Conservation (phyloP, 2,888 invertebrate species). For the Lasioglossum marginatum region DNA sequence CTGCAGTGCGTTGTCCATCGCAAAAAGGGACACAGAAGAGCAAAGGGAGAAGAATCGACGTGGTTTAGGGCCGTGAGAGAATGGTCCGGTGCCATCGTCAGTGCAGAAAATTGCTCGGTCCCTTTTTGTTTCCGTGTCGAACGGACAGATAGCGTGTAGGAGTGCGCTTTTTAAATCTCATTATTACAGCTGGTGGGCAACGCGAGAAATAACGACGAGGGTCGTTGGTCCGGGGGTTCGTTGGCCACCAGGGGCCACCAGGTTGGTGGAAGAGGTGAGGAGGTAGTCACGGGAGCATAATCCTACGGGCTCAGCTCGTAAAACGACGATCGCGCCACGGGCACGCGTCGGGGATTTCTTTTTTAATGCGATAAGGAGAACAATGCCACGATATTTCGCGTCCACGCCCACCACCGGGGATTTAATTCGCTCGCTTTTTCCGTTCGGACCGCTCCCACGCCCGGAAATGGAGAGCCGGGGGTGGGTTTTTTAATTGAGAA, state of each 20-base stretch:
- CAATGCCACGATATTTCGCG: slow-evolving; percentile 42
- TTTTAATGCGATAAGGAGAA: slow-evolving; percentile 64
- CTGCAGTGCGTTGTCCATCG: neutral
- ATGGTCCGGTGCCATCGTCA: slow-evolving; percentile 63
- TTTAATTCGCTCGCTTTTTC: slow-evolving; percentile 22
- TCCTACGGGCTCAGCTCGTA: slow-evolving; percentile 71
- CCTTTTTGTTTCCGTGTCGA: slow-evolving; percentile 61
- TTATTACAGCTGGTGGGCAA: slow-evolving; percentile 75
- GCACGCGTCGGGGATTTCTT: slow-evolving; percentile 49
- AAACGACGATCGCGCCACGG: slow-evolving; percentile 65
- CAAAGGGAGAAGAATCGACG: neutral
- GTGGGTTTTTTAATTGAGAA: slow-evolving; percentile 16
- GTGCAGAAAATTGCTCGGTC: slow-evolving; percentile 74
- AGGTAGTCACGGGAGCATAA: slow-evolving; percentile 65
- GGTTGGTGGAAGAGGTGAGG: neutral
- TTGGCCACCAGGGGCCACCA: neutral
- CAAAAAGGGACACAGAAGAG: neutral
- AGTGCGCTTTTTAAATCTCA: slow-evolving; percentile 78
- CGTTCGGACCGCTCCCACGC: neutral
- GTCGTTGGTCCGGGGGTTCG: slow-evolving; percentile 34
- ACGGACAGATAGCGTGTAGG: slow-evolving; percentile 62
- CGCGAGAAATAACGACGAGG: slow-evolving; percentile 72
- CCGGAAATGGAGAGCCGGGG: neutral
- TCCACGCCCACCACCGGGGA: slow-evolving; percentile 4
- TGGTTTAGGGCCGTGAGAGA: slow-evolving; percentile 67